A percentile compares a stretch with the other conserved stretches of the same genome.
These are phyloP conservation scores for Illadopsis cleaveri DNA, from an alignment of 2,113 vertebrate species.

Conservation along the genomic window DNA sequence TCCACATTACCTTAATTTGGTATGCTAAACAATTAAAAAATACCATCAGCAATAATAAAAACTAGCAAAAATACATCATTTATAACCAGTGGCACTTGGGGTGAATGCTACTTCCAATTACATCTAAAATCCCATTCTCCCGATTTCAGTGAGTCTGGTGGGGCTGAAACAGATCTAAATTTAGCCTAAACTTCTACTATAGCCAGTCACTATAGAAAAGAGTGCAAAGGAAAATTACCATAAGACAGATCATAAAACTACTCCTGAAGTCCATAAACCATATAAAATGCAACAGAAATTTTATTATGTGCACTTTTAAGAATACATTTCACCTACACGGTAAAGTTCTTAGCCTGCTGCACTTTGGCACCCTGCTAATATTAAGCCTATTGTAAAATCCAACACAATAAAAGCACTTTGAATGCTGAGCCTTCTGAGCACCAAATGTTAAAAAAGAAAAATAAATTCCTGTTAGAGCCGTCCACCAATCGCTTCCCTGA, in stretches of 20 bases:
- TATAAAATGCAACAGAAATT: constrained; percentile 41
- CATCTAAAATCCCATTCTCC: not conserved
- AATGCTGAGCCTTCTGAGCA: constrained; percentile 73
- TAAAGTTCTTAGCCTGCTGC: constrained; percentile 73
- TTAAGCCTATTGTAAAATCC: constrained; percentile 77
- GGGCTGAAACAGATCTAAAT: constrained; percentile 8
- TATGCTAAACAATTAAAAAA: constrained; percentile 33
- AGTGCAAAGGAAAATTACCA: constrained; percentile 39
- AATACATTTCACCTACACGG: constrained; percentile 68
- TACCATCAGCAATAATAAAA: constrained; percentile 34
- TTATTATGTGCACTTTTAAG: constrained; percentile 61
- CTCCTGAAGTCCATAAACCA: constrained; percentile 55
- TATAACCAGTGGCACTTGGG: not conserved
- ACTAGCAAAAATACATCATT: constrained; percentile 19
- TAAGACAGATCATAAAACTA: constrained; percentile 56
- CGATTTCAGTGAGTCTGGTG: not conserved
- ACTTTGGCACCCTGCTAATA: constrained; percentile 77
- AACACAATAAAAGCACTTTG: constrained; percentile 77
- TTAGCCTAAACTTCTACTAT: not conserved
- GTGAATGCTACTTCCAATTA: not conserved
- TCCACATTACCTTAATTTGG: constrained; percentile 48
- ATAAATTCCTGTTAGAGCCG: constrained; percentile 74
- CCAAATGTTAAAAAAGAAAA: constrained; percentile 77
- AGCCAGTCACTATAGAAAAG: constrained; percentile 14
- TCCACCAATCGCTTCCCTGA: constrained; percentile 71